A percentile compares a stretch with the other conserved stretches of the same genome.
phyloP scores from a whole-genome alignment of 2,797 vertebrate species.

The Atherinosoma microstoma region DNA sequence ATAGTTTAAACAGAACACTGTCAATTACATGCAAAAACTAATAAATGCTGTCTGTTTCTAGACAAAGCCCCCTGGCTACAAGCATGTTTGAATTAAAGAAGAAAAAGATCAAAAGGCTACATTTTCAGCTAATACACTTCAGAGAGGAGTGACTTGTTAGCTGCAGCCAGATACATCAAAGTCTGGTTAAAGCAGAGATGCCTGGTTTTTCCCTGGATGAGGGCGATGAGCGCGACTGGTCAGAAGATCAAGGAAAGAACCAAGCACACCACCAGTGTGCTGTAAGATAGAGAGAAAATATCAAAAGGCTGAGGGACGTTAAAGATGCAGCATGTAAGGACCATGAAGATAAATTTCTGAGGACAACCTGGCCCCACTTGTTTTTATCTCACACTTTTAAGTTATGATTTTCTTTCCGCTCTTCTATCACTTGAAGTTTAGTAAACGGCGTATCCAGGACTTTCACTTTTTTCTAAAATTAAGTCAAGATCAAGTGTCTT shows the following conservation, averaged over 20 bases:
- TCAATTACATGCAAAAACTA: constrained; percentile 24
- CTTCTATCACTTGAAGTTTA: background rate
- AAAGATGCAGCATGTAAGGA: constrained; percentile 9
- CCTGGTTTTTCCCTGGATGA: constrained; percentile 17
- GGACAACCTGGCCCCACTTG: background rate
- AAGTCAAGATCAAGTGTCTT: background rate
- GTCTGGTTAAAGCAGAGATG: constrained; percentile 19
- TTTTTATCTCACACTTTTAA: rapidly evolving
- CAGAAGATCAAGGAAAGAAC: constrained; percentile 47
- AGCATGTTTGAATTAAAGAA: constrained; percentile 50
- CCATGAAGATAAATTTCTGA: background rate
- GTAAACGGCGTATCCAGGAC: background rate
- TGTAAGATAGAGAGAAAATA: constrained; percentile 3
- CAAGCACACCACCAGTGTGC: background rate
- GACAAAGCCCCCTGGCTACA: constrained; percentile 35
- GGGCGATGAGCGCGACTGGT: constrained; percentile 34
- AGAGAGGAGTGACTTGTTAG: constrained; percentile 48
- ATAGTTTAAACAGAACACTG: constrained; percentile 31
- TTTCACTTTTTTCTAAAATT: background rate
- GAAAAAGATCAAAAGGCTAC: constrained; percentile 59
- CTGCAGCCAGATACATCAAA: constrained; percentile 63
- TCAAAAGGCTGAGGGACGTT: constrained; percentile 20
- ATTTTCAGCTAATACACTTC: constrained; percentile 52
- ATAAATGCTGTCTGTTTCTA: constrained; percentile 21
- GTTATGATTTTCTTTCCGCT: background rate